These are phyloP conservation scores for Datnioides undecimradiatus DNA, from an alignment of 2,113 vertebrate genomes.

Conservation along the genomic window DNA sequence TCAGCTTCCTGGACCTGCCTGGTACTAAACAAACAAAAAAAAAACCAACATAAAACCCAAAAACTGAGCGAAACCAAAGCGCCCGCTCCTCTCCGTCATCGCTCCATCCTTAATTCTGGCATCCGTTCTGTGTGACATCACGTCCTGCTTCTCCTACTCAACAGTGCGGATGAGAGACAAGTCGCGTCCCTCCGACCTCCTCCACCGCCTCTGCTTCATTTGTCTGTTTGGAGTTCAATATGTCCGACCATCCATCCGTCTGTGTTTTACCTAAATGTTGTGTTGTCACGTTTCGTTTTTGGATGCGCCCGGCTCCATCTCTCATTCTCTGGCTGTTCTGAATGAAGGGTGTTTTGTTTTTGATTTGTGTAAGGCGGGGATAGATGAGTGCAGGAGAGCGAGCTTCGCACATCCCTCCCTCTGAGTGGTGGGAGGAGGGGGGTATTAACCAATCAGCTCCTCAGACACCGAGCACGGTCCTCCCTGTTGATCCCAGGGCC, in stretches of 20 bases:
- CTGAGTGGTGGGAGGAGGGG: slow-evolving; percentile 80
- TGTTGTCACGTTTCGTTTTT: slow-evolving; percentile 85
- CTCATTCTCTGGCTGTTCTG: slow-evolving; percentile 86
- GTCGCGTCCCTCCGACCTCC: slow-evolving; percentile 59
- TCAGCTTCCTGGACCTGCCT: slow-evolving; percentile 84
- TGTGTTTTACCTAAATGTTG: slow-evolving; percentile 73
- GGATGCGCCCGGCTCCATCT: slow-evolving; percentile 69
- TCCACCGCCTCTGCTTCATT: slow-evolving; percentile 82
- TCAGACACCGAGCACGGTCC: slow-evolving; percentile 84
- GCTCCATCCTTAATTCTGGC: slow-evolving; percentile 76
- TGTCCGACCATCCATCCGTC: slow-evolving; percentile 51
- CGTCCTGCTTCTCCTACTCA: slow-evolving; percentile 89
- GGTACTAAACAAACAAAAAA: slow-evolving; percentile 88
- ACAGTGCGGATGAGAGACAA: slow-evolving; percentile 91
- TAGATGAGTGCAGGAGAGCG: slow-evolving; percentile 85
- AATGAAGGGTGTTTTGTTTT: slow-evolving; percentile 81
- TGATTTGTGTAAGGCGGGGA: slow-evolving; percentile 75
- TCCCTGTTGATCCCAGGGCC: background rate
- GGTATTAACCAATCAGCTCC: slow-evolving; percentile 84
- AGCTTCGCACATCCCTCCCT: slow-evolving; percentile 77
- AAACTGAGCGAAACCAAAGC: slow-evolving; percentile 67
- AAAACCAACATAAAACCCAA: slow-evolving; percentile 8
- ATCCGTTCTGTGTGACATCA: slow-evolving; percentile 73
- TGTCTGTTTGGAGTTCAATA: slow-evolving; percentile 67
- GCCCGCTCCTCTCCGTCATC: slow-evolving; percentile 75